These are phyloP conservation scores for Ctenodactylus gundi DNA, from an alignment of 2,113 vertebrate genomes.

Conservation along the genomic window DNA sequence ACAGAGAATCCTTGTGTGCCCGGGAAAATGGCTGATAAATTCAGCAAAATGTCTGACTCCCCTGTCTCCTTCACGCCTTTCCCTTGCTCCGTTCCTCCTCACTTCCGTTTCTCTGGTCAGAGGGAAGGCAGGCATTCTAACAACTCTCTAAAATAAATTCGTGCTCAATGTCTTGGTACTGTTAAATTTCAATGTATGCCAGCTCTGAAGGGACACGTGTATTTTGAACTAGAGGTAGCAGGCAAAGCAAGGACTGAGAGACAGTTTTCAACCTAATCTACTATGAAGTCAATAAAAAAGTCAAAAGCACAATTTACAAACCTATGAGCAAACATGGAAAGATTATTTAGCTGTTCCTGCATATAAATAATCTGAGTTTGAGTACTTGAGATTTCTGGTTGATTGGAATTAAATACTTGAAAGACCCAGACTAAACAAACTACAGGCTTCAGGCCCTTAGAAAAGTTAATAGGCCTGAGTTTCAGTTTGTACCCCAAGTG, in stretches of 20 bases:
- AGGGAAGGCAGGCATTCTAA: not conserved
- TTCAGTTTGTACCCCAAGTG: too few relatives aligned
- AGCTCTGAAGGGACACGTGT: not conserved
- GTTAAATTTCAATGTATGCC: not conserved
- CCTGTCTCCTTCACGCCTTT: not conserved
- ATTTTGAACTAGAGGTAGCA: not conserved
- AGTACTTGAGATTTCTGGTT: slow-evolving; percentile 35
- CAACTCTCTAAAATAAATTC: not conserved
- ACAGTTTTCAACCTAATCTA: not conserved
- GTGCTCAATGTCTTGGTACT: not conserved
- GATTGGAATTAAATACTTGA: slow-evolving; percentile 30
- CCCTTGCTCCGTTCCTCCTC: not conserved
- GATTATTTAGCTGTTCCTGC: not conserved
- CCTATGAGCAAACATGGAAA: not conserved
- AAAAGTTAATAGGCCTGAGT: too few relatives aligned
- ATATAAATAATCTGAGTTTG: slow-evolving; percentile 53
- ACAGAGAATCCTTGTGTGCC: not conserved
- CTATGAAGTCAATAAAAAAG: not conserved
- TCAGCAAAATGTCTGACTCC: not conserved
- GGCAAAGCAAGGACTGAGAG: not conserved
- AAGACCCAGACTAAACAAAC: too few relatives aligned
- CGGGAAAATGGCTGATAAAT: not conserved
- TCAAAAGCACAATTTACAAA: slow-evolving; percentile 29
- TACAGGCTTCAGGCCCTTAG: too few relatives aligned
- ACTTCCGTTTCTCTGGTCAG: not conserved